phyloP scores from a whole-genome alignment of 2,113 vertebrate species.

The Anguilla japonica region DNA sequence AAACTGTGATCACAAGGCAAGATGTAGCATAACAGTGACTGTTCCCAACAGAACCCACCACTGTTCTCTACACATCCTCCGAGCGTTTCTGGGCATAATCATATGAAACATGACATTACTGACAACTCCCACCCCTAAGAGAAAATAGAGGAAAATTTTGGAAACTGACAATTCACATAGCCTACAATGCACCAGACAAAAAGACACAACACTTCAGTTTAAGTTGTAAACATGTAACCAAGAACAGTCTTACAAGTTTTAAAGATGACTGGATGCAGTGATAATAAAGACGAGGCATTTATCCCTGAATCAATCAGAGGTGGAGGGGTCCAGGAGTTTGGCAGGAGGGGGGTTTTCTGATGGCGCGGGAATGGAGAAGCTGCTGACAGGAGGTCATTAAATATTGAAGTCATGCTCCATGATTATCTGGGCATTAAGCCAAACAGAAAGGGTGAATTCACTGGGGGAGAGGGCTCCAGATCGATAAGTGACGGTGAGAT shows the following conservation, averaged over 20 bases:
- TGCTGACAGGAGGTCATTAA: constrained; percentile 20
- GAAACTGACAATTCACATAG: neutral
- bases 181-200: neutral
- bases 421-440: constrained; percentile 13
- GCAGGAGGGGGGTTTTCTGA: neutral
- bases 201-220: neutral
- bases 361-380: neutral
- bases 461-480: neutral
- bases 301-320: neutral
- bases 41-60: neutral
- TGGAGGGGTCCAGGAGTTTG: neutral
- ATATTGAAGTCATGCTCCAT: neutral
- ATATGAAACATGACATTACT: neutral
- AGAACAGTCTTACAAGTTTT: neutral
- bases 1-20: neutral
- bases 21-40: neutral
- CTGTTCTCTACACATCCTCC: neutral
- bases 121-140: too few species aligned
- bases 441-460: neutral
- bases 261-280: neutral
- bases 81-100: neutral
- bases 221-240: neutral
- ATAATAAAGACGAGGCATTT: neutral
- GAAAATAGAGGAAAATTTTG: too few species aligned
- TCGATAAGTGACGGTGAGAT: constrained; percentile 14